Percentiles rank a stretch among this genome's conserved stretches.
Evolutionary conservation across 2,888 invertebrate genomes (phyloP).

Genomic region (Heliconius ethilla): DNA sequence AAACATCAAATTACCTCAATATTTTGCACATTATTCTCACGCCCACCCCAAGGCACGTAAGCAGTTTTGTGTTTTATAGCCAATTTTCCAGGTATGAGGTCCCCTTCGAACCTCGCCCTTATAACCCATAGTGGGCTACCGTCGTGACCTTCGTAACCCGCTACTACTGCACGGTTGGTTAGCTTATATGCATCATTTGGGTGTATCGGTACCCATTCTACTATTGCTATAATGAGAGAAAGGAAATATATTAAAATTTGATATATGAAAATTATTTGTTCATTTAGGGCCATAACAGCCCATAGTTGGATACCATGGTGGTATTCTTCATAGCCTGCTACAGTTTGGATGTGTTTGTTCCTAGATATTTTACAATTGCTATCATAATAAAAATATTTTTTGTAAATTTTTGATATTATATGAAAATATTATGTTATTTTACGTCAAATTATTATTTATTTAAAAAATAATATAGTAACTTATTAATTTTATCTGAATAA

Average conservation of each 20-base stretch:
- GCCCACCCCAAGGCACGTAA: constrained; percentile 71
- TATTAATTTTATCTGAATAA: too few relatives aligned
- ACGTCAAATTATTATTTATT: too few relatives aligned
- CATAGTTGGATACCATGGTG: too few relatives aligned
- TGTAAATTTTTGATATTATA: too few relatives aligned
- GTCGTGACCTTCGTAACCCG: constrained; percentile 72
- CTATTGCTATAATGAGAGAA: constrained; percentile 53
- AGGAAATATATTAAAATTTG: background rate
- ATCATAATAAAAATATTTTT: too few relatives aligned
- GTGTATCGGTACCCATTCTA: constrained; percentile 69
- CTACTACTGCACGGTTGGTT: constrained; percentile 66
- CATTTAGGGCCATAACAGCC: too few relatives aligned
- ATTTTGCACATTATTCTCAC: constrained; percentile 62
- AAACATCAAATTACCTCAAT: constrained; percentile 62
- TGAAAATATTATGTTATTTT: too few relatives aligned
- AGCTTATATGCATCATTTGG: constrained; percentile 55
- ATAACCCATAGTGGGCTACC: constrained; percentile 76
- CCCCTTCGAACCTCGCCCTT: constrained; percentile 64
- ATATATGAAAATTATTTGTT: too few relatives aligned
- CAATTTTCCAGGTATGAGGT: constrained; percentile 73
- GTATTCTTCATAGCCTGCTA: too few relatives aligned
- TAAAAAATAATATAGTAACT: too few relatives aligned
- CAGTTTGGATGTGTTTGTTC: too few relatives aligned
- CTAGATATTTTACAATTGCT: background rate
- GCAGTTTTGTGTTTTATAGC: constrained; percentile 69